Base-by-base conservation (phyloP, 2,888 invertebrate genomes). In the Mythimna lalbum region DNA sequence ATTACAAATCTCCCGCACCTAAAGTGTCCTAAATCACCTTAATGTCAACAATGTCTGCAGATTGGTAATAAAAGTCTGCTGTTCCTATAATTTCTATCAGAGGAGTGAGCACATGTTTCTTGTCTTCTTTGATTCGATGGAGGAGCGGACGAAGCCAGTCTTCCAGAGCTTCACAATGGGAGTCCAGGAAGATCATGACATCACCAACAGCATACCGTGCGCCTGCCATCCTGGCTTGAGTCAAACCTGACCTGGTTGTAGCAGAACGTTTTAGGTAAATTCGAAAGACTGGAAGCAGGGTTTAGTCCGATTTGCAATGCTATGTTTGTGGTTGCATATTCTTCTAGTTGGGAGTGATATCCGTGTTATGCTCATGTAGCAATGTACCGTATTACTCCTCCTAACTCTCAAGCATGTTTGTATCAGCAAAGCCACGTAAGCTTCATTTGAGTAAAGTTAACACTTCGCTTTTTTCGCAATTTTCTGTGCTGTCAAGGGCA, bases 71-170 rank as follows among this genome's bases (percentile, higher is more conserved):
- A 4, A 99, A 95, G 7, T 97, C 97, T 77, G 97, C 96, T 77
- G 98, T 78, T 89, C 98, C 98, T 82, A 99, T 98, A 49, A 98
- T 97, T 94, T 99, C 99, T 81, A 99, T 99, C 71, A 99, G 97
- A 1, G 99, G 99, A 72, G 98, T 98, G 63, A 99, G 94, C 0
- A 99, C 98, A 2, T 98, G 97, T 0, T 96, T 97, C 5, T 97
- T 96, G 55, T 98, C 97, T 73, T 87, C 60, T 80, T 93, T 92
- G 97, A 99, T 98, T 70, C 98, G 96, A 60, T 98, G 97, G 71
- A 99, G 95, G 36, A 99, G 93, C 0, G 99, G 99, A 89, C 99
- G 98, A 69, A 99, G 96, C 98, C 98, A 99, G 80, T 97, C 97
- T 19, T 90, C 89, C 57, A 96, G 96, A 2, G 97, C 97, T 94